These are phyloP conservation scores for Miichthys miiuy DNA, from an alignment of 2,797 vertebrate species.

Conservation along the genomic window DNA sequence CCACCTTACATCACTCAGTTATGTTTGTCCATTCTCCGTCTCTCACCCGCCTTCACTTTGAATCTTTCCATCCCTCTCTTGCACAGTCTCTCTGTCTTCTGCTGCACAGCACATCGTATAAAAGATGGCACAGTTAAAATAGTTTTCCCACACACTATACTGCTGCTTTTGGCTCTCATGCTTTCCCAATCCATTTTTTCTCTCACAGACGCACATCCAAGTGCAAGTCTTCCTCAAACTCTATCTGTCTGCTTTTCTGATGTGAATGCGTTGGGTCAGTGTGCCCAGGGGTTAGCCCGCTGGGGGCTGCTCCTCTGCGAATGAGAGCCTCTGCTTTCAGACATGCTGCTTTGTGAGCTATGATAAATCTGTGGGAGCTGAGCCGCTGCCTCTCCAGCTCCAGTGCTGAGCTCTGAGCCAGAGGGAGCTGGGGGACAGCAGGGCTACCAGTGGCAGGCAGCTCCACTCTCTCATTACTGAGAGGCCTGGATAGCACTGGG, in stretches of 20 bases:
- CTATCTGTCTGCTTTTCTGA: slow-evolving; percentile 71
- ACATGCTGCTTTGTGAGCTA: slow-evolving; percentile 81
- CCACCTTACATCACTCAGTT: slow-evolving; percentile 59
- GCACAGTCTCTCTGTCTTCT: slow-evolving; percentile 11
- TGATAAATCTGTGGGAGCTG: slow-evolving; percentile 86
- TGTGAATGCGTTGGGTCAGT: slow-evolving; percentile 78
- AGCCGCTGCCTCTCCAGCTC: slow-evolving; percentile 74
- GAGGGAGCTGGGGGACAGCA: slow-evolving; percentile 79
- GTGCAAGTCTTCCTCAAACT: slow-evolving; percentile 55
- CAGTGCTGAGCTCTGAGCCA: slow-evolving; percentile 78
- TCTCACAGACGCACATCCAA: slow-evolving; percentile 52
- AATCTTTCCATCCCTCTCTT: slow-evolving; percentile 26
- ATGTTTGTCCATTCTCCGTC: slow-evolving; percentile 42
- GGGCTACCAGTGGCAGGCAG: slow-evolving; percentile 79
- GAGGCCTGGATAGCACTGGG: slow-evolving; percentile 81
- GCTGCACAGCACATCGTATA: slow-evolving; percentile 11
- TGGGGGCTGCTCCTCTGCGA: slow-evolving; percentile 66
- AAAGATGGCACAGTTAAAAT: slow-evolving; percentile 38
- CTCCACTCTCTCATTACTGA: slow-evolving; percentile 87
- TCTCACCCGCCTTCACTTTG: slow-evolving; percentile 28
- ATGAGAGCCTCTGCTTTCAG: slow-evolving; percentile 78
- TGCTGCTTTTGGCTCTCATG: slow-evolving; percentile 30
- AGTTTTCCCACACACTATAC: slow-evolving; percentile 38
- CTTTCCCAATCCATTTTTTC: slow-evolving; percentile 54
- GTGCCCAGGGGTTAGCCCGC: slow-evolving; percentile 70